phyloP scores from a whole-genome alignment of 1,140 invertebrate species.

The Anagrus nilaparvatae region DNA sequence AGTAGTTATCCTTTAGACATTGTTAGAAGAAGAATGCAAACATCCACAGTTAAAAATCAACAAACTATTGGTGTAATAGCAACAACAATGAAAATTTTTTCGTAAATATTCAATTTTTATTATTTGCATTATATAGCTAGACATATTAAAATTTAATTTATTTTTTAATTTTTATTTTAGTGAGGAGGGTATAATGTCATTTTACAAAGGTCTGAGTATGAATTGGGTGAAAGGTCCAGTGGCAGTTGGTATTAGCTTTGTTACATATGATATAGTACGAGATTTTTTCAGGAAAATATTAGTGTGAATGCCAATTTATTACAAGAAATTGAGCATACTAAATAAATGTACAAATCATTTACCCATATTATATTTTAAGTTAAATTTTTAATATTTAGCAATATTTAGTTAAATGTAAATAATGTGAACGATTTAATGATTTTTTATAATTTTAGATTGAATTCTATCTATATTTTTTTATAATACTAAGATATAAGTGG shows the following conservation, averaged over 20 bases:
- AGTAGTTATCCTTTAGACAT: conserved; percentile 94
- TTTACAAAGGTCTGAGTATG: conserved; percentile 97
- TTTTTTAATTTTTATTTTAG: conserved; percentile 39
- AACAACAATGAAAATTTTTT: conserved; percentile 54
- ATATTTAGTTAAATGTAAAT: no score
- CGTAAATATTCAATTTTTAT: conserved; percentile 36
- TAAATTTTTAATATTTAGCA: no score
- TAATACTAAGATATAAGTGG: no score
- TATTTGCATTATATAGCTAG: conserved; percentile 6
- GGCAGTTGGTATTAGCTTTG: conserved; percentile 96
- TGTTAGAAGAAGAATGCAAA: conserved; percentile 78
- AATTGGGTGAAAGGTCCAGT: conserved; percentile 99
- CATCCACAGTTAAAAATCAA: conserved; percentile 50
- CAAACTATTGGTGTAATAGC: conserved; percentile 53
- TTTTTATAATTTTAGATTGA: no score
- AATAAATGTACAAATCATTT: no score
- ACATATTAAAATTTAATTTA: conserved; percentile 10
- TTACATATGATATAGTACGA: conserved; percentile 81
- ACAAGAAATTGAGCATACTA: no score
- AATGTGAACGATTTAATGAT: no score
- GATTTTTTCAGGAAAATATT: conserved; percentile 42
- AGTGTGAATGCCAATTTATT: no score
- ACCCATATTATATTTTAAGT: no score
- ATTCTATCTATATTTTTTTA: no score
- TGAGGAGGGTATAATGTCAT: conserved; percentile 81